Conservation (phyloP, 2,888 invertebrate species). For the Leptinotarsa tumamoca region DNA sequence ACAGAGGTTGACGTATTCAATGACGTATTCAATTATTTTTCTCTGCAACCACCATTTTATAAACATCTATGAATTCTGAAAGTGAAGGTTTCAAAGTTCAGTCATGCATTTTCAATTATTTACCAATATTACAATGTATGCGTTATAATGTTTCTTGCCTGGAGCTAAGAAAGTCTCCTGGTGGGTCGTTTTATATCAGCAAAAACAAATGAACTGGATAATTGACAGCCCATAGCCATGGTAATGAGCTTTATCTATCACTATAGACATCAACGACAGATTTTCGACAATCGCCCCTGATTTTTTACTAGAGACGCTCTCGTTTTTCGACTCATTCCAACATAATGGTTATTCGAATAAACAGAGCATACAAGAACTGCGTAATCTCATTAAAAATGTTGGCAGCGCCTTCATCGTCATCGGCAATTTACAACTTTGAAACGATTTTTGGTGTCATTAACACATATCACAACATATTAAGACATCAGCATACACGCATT, state of each 20-base stretch:
- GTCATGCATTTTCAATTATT: constrained; percentile 14
- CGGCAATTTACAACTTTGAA: constrained; percentile 26
- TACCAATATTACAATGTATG: background rate
- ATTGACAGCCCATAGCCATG: background rate
- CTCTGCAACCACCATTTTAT: background rate
- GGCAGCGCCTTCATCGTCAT: constrained; percentile 1
- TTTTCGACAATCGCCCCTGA: background rate
- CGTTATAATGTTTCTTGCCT: background rate
- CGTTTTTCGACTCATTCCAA: background rate
- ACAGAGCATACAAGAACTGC: constrained; percentile 13
- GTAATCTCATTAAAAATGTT: constrained; percentile 15
- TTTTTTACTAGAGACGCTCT: background rate
- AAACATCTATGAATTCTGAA: background rate
- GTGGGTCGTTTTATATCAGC: background rate
- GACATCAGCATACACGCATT: constrained; percentile 26
- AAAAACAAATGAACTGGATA: constrained; percentile 5
- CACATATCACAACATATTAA: constrained; percentile 31
- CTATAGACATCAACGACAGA: background rate
- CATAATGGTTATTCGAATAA: constrained; percentile 12
- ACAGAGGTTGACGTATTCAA: no score
- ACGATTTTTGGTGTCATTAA: constrained; percentile 34
- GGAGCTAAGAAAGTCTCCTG: background rate
- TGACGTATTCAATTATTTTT: no score
- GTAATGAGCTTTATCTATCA: background rate
- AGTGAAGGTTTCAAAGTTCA: background rate